Evolutionary conservation across 2,888 invertebrate species (phyloP), one percentile per base, ranked within the genome.

Genomic region (Oscheius sp.): DNA sequence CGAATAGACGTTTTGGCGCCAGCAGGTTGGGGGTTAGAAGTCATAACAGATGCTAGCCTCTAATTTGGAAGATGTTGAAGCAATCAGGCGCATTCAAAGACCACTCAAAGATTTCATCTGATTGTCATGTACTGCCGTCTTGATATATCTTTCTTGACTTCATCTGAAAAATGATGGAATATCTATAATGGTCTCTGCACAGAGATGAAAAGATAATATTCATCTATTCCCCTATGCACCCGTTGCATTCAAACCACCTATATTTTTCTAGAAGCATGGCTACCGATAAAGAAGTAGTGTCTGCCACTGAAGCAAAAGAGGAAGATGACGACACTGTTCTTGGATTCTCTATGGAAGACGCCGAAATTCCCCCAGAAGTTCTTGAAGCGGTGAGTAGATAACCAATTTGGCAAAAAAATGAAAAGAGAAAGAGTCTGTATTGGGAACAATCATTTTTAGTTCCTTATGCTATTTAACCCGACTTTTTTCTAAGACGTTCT

Each of bases 71-170:
- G 59, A 33, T 20, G 32, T 44, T 17, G 59, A 59, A 44, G 44
- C 59, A 59, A 59, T 59, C 59, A 59, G 59, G 28, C 14, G 59
- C 59, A 59, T 59, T 59, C 59, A 59, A 44, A 59, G 1, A 36
- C 33, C 54, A 54, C 54, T 54, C 54, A 54, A 54, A 54, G 54
- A 32, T 32, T 30, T 36, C 54, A 33, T 17, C 32, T 14, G 54
- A 20, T 33, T 17, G 12, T 22, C 30, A 50, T 50, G 28, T 41
- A 41, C 41, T 17, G 41, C 4, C 41, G 41, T 17, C n/a, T 54
- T 33, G 32, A 20, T 54, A 30, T 38, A 38, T 59, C 28, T 59
- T 59, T 17, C 26, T 12, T 44, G 26, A 26, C 8, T 44, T 20
- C 59, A 44, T 44, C 59, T 26, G 26, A 26, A 59, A 59, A 54